Conservation (phyloP, 2,888 invertebrate genomes). For the Mongoloraphidia duomilia region DNA sequence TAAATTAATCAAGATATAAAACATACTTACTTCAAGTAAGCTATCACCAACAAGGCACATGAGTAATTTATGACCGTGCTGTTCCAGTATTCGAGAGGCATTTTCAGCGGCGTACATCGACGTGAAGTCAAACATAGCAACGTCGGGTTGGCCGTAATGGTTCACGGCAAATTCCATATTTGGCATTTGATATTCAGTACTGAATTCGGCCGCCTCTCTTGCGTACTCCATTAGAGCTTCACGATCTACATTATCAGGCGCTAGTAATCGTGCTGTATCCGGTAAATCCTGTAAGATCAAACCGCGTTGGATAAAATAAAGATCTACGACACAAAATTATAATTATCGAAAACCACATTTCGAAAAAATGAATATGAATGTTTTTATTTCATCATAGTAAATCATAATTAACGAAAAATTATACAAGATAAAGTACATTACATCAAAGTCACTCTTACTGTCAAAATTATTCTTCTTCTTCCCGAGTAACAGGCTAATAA, state of each 20-base stretch:
- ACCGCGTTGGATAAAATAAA: too few relatives aligned
- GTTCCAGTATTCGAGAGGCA: slow-evolving; percentile 67
- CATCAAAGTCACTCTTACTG: too few relatives aligned
- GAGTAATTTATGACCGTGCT: slow-evolving; percentile 62
- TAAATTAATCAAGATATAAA: too few relatives aligned
- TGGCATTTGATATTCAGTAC: slow-evolving; percentile 75
- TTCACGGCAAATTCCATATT: slow-evolving; percentile 91
- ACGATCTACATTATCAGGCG: slow-evolving; percentile 81
- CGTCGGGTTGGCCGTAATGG: slow-evolving; percentile 94
- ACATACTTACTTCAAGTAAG: slow-evolving; percentile 58
- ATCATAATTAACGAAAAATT: too few relatives aligned
- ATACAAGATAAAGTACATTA: too few relatives aligned
- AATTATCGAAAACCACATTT: too few relatives aligned
- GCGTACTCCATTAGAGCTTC: slow-evolving; percentile 82
- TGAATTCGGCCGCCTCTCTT: slow-evolving; percentile 86
- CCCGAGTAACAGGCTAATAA: too few relatives aligned
- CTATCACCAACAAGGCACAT: slow-evolving; percentile 93
- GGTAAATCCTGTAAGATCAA: slow-evolving; percentile 56
- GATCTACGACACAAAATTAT: too few relatives aligned
- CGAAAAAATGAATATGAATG: too few relatives aligned
- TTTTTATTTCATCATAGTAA: too few relatives aligned
- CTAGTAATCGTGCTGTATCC: slow-evolving; percentile 77
- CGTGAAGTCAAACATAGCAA: slow-evolving; percentile 98
- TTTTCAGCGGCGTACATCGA: slow-evolving; percentile 97
- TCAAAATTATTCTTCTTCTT: too few relatives aligned